Evolutionary conservation across 2,888 invertebrate species (phyloP).

Genomic region (Morpho deidamia): DNA sequence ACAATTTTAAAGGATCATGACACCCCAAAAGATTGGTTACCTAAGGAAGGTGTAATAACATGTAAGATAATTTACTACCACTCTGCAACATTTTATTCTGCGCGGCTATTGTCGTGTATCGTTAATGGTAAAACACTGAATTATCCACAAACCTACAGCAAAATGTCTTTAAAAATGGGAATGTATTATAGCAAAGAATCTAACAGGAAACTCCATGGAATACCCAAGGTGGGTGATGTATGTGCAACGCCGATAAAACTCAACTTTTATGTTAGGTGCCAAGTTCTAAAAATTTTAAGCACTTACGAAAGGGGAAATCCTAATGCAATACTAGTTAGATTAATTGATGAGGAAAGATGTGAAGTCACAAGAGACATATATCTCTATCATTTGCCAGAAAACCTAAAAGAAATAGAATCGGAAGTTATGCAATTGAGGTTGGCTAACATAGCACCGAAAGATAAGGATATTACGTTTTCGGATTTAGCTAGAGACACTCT

Average conservation of each 20-base stretch:
- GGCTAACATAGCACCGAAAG: constrained; percentile 54
- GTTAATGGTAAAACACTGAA: constrained; percentile 35
- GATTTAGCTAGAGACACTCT: constrained; percentile 45
- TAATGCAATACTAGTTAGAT: constrained; percentile 62
- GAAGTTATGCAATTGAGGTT: constrained; percentile 56
- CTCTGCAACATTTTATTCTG: constrained; percentile 81
- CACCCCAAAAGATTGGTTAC: constrained; percentile 71
- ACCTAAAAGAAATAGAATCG: constrained; percentile 64
- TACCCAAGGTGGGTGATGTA: constrained; percentile 73
- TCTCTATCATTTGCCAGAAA: constrained; percentile 70
- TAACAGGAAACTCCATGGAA: constrained; percentile 50
- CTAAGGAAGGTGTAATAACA: constrained; percentile 72
- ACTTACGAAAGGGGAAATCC: constrained; percentile 45
- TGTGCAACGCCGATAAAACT: constrained; percentile 73
- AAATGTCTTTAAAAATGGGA: constrained; percentile 55
- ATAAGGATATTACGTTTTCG: constrained; percentile 60
- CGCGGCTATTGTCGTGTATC: constrained; percentile 53
- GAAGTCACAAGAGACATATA: constrained; percentile 53
- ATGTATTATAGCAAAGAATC: constrained; percentile 52
- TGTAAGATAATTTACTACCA: constrained; percentile 78
- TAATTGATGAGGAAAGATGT: constrained; percentile 79
- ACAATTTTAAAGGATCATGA: constrained; percentile 72
- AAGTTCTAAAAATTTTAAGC: constrained; percentile 65
- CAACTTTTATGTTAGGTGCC: constrained; percentile 74
- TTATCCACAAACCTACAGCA: constrained; percentile 50